Evolutionary conservation across 2,888 invertebrate species (phyloP).

Genomic region (Ptycholaimellus sp.): DNA sequence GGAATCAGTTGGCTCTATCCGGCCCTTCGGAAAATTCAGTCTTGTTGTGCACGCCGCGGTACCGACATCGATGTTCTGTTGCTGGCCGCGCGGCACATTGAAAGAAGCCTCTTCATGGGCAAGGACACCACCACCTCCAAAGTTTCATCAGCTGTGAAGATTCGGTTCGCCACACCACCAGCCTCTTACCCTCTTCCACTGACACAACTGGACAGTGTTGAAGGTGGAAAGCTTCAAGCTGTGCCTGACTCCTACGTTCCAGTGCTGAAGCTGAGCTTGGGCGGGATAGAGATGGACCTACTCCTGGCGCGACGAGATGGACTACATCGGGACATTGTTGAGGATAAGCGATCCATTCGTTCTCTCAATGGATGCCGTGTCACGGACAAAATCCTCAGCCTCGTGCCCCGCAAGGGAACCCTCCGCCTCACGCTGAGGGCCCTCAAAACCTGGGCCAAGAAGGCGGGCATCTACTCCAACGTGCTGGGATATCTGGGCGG

Average conservation of each 20-base stretch:
- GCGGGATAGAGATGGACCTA: conserved; percentile 88
- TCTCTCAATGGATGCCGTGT: conserved; percentile 87
- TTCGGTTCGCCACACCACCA: conserved; percentile 47
- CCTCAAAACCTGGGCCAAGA: conserved; percentile 93
- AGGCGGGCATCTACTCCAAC: conserved; percentile 91
- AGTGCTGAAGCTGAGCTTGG: conserved; percentile 94
- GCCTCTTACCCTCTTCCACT: conserved; percentile 70
- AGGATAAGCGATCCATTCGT: conserved; percentile 83
- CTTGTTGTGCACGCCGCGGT: conserved; percentile 73
- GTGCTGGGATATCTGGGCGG: conserved; percentile 75
- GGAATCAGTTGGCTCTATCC: conserved; percentile 75
- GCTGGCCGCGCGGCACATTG: conserved; percentile 84
- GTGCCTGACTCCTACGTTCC: conserved; percentile 98
- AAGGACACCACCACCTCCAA: no score
- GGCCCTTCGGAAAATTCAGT: conserved; percentile 89
- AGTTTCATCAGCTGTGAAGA: conserved; percentile 80
- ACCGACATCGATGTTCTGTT: conserved; percentile 96
- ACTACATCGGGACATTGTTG: conserved; percentile 71
- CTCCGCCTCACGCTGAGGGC: conserved; percentile 74
- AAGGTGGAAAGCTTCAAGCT: conserved; percentile 52
- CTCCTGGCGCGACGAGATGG: conserved; percentile 76
- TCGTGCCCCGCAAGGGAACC: conserved; percentile 78
- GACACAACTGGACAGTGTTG: no score
- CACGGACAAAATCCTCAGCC: conserved; percentile 81
- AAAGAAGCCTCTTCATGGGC: conserved; percentile 78